Conservation (phyloP, 2,113 vertebrate species). For the Xiphophorus maculatus region DNA sequence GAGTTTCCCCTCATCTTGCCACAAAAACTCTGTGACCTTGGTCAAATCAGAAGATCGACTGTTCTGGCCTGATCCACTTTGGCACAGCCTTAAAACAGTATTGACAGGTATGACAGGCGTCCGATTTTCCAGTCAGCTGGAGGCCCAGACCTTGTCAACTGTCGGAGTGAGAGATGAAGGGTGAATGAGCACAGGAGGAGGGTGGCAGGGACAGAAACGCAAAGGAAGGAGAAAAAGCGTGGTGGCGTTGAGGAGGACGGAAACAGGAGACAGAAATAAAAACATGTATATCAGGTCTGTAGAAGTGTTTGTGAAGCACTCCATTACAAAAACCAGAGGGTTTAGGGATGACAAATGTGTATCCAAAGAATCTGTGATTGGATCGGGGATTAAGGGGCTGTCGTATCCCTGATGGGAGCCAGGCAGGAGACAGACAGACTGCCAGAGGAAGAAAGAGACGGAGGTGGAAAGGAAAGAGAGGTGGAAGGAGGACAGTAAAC, state of each 20-base stretch:
- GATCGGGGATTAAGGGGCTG: slow-evolving; percentile 74
- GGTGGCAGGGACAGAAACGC: not conserved
- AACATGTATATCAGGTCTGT: slow-evolving; percentile 52
- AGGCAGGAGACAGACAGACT: slow-evolving; percentile 55
- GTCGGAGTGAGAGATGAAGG: slow-evolving; percentile 93
- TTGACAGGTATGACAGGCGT: slow-evolving; percentile 97
- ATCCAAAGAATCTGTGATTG: slow-evolving; percentile 73
- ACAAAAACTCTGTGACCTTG: slow-evolving; percentile 62
- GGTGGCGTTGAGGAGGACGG: slow-evolving; percentile 55
- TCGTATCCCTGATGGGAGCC: slow-evolving; percentile 64
- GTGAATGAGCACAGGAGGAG: slow-evolving; percentile 74
- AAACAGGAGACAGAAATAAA: slow-evolving; percentile 29
- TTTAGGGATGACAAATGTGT: slow-evolving; percentile 71
- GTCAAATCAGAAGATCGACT: slow-evolving; percentile 70
- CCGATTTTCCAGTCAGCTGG: slow-evolving; percentile 98
- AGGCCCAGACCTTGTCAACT: slow-evolving; percentile 93
- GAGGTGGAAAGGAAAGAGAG: slow-evolving; percentile 30
- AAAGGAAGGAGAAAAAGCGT: slow-evolving; percentile 15
- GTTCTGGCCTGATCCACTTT: slow-evolving; percentile 41
- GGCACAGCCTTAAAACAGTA: slow-evolving; percentile 81
- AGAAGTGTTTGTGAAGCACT: slow-evolving; percentile 64
- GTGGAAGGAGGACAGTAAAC: slow-evolving; percentile 78
- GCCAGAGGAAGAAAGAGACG: slow-evolving; percentile 49
- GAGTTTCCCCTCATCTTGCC: slow-evolving; percentile 56
- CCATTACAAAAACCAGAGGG: slow-evolving; percentile 57